Percentiles rank a stretch among this genome's conserved stretches.
Conservation (phyloP, 2,888 invertebrate genomes). For the Pyrrhia umbra region DNA sequence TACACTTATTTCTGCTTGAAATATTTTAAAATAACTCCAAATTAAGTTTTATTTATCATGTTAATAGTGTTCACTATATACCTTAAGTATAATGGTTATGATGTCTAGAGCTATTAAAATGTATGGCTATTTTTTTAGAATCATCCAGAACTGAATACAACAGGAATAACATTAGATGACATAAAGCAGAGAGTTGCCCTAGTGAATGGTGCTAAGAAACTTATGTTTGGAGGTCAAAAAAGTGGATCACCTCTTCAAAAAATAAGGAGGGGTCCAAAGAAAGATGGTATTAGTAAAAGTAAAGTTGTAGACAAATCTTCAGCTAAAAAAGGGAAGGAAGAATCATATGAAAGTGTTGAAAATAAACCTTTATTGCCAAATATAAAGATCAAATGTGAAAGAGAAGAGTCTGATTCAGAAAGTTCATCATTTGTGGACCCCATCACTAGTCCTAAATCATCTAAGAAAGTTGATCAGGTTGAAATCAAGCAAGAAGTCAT, state of each 20-base stretch:
- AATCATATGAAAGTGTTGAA: slow-evolving; percentile 74
- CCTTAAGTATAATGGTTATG: too few species aligned
- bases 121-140: slow-evolving; percentile 84
- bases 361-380: slow-evolving; percentile 81
- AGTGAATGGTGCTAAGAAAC: slow-evolving; percentile 87
- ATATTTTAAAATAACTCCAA: not conserved
- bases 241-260: slow-evolving; percentile 77
- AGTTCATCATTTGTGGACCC: slow-evolving; percentile 86
- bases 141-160: slow-evolving; percentile 94
- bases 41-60: too few species aligned
- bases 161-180: slow-evolving; percentile 93
- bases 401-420: slow-evolving; percentile 86
- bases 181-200: slow-evolving; percentile 89
- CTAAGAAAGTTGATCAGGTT: slow-evolving; percentile 79
- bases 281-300: slow-evolving; percentile 72
- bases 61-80: too few species aligned
- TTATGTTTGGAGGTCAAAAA: slow-evolving; percentile 86
- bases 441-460: slow-evolving; percentile 82
- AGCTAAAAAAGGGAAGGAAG: slow-evolving; percentile 80
- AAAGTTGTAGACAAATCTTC: slow-evolving; percentile 70
- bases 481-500: slow-evolving; percentile 83
- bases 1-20: not conserved
- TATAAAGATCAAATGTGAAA: slow-evolving; percentile 85
- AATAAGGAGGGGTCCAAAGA: slow-evolving; percentile 78
- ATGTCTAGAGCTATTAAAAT: not conserved